Conservation (phyloP, 2,797 vertebrate genomes). For the Meriones psammophilus region DNA sequence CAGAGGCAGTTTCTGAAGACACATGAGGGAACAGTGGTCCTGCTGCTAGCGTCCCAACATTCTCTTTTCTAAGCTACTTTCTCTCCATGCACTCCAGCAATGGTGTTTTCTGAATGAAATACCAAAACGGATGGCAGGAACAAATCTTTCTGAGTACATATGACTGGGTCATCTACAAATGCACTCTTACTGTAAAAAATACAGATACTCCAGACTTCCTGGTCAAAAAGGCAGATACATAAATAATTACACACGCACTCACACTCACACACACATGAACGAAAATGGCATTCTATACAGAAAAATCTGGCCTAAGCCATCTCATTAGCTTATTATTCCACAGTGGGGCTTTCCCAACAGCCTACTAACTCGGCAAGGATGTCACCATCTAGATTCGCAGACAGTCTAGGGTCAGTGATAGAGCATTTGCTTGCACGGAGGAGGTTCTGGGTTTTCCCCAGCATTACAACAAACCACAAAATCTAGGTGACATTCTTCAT, state of each 20-base stretch:
- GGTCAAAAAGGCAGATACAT: not conserved
- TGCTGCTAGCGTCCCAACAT: not conserved
- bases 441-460: not conserved
- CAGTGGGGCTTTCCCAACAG: not conserved
- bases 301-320: not conserved
- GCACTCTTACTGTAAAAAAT: not conserved
- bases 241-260: too few relatives aligned
- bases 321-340: not conserved
- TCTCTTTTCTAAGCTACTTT: constrained; percentile 8
- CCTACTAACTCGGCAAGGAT: not conserved
- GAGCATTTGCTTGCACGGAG: not conserved
- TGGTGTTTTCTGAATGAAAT: constrained; percentile 39
- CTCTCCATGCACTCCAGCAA: not conserved
- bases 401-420: not conserved
- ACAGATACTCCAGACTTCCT: not conserved
- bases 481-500: not conserved
- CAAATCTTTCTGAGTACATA: not conserved
- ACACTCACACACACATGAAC: not conserved
- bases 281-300: not conserved
- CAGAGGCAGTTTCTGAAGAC: not conserved
- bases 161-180: not conserved
- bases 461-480: not conserved
- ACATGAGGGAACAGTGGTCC: not conserved
- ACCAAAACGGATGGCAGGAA: not conserved
- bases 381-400: not conserved